Percentiles rank a stretch among this genome's conserved stretches.
These are phyloP conservation scores for Mimachlamys varia DNA, from an alignment of 2,888 invertebrate species.

Conservation along the genomic window DNA sequence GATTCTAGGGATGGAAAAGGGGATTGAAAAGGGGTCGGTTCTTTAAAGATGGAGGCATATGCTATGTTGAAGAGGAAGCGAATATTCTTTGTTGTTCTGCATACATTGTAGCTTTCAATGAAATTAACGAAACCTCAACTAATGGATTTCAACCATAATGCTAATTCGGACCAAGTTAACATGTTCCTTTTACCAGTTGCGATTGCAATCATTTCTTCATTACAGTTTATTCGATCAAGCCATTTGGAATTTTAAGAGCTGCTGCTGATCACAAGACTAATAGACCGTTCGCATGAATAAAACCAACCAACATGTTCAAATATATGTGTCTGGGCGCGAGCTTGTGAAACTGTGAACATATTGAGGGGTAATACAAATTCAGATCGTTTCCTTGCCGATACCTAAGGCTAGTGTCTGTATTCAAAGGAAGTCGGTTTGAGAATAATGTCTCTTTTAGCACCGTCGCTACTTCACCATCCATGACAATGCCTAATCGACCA, in stretches of 20 bases:
- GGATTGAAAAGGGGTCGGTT: too few species aligned
- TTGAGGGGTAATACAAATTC: background rate
- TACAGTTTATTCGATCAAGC: background rate
- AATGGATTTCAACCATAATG: background rate
- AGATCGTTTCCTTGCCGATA: background rate
- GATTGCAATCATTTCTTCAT: background rate
- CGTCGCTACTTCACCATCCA: background rate
- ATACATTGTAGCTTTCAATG: background rate
- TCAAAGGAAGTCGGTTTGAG: background rate
- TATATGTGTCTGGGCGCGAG: background rate
- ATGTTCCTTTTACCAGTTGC: background rate
- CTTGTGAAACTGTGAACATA: background rate
- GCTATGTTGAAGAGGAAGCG: background rate
- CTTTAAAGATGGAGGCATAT: too few species aligned
- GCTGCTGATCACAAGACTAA: background rate
- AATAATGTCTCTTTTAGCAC: slow-evolving; percentile 1
- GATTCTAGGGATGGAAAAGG: too few species aligned
- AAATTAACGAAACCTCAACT: too few species aligned
- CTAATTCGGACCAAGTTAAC: background rate
- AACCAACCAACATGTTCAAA: background rate
- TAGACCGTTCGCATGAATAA: background rate
- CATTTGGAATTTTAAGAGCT: background rate
- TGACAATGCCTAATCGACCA: slow-evolving; percentile 19
- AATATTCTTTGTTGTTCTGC: background rate
- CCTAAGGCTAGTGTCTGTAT: background rate